Percentiles rank a stretch among this genome's conserved stretches.
Conservation (phyloP, 2,113 vertebrate species). For the Xerus inauris region DNA sequence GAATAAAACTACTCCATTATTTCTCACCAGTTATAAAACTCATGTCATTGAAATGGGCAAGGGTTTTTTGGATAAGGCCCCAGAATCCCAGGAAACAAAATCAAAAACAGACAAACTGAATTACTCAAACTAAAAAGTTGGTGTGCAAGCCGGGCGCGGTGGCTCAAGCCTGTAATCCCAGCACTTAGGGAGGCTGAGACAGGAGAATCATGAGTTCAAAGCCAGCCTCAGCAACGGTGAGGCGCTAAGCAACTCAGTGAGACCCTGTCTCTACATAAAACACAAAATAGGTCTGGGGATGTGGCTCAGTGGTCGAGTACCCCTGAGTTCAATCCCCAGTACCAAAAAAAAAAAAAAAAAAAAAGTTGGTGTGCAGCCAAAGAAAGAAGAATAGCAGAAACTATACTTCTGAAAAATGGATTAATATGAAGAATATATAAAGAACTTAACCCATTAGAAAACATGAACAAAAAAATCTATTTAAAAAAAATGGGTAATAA, state of each 20-base stretch:
- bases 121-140: neutral
- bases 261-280: too few species aligned
- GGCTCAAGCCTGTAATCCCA: too few species aligned
- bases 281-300: too few species aligned
- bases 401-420: neutral
- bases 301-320: too few species aligned
- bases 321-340: too few species aligned
- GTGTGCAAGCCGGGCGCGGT: too few species aligned
- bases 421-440: neutral
- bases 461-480: neutral
- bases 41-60: neutral
- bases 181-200: too few species aligned
- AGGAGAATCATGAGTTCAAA: too few species aligned
- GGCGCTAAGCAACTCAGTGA: too few species aligned
- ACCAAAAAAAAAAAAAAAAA: too few species aligned
- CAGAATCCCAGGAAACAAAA: neutral
- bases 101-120: neutral
- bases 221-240: too few species aligned
- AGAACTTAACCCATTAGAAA: neutral
- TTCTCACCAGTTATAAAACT: neutral
- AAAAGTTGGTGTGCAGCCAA: neutral
- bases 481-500: neutral
- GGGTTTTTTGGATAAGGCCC: neutral
- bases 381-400: neutral
- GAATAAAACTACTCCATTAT: neutral